phyloP scores from a whole-genome alignment of 2,797 vertebrate genomes.

The Coendou prehensilis region DNA sequence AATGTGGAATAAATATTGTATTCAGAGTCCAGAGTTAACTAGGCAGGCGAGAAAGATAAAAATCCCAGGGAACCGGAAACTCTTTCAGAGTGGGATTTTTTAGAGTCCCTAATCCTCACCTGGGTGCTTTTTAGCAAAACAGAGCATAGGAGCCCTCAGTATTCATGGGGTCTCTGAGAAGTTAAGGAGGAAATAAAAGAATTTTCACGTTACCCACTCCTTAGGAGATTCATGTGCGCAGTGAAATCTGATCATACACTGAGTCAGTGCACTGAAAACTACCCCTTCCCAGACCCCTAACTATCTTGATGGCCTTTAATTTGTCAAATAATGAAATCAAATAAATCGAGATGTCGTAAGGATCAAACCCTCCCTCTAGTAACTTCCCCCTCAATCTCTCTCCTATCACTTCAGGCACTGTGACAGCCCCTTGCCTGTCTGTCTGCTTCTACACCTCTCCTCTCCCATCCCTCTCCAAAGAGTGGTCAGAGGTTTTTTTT shows the following conservation, averaged over 20 bases:
- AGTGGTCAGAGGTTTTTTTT: neutral
- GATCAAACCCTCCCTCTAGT: too few relatives aligned
- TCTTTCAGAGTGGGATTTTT: neutral
- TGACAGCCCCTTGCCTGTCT: neutral
- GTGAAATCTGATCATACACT: neutral
- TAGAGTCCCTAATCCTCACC: neutral
- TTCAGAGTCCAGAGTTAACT: neutral
- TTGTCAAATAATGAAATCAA: constrained; percentile 21
- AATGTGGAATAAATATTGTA: neutral
- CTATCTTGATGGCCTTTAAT: neutral
- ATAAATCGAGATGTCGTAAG: neutral
- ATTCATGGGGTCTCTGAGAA: neutral
- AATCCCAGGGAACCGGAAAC: neutral
- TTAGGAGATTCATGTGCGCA: rapidly evolving
- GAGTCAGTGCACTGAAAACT: neutral
- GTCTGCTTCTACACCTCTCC: neutral
- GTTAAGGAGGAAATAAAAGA: neutral
- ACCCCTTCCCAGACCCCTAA: neutral
- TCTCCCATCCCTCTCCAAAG: neutral
- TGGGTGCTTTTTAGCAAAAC: neutral
- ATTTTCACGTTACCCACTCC: neutral
- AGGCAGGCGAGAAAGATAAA: neutral
- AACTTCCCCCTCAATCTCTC: rapidly evolving
- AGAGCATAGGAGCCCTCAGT: too few relatives aligned
- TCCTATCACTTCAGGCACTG: neutral